Evolutionary conservation across 2,113 vertebrate genomes (phyloP).

Genomic region (Notothenia rossii): DNA sequence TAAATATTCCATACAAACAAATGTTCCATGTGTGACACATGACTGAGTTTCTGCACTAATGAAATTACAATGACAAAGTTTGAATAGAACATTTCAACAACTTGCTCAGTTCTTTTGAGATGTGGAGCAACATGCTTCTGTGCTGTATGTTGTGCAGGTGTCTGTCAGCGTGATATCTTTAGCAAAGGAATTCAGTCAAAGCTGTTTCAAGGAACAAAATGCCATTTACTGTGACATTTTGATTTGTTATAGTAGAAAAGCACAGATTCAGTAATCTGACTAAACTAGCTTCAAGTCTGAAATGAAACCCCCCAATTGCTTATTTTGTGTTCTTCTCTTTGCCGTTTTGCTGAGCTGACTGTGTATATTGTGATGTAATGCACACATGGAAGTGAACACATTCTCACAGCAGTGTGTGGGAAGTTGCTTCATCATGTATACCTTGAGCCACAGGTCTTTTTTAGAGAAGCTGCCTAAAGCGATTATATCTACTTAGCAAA

Average conservation of each 20-base stretch:
- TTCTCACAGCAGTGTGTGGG: neutral
- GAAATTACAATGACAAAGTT: conserved; percentile 12
- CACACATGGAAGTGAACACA: neutral
- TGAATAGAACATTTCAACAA: neutral
- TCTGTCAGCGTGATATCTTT: neutral
- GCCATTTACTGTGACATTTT: neutral
- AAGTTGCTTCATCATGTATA: neutral
- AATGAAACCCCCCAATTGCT: neutral
- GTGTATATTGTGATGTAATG: neutral
- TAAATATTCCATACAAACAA: conserved; percentile 50
- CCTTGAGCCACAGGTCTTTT: neutral
- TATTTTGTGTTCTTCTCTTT: neutral
- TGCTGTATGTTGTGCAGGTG: neutral
- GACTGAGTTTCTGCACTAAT: neutral
- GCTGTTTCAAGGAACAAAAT: neutral
- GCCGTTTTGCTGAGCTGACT: neutral
- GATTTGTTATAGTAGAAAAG: neutral
- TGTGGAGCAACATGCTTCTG: neutral
- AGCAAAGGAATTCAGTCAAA: neutral
- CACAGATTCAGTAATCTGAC: neutral
- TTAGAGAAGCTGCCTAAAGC: neutral
- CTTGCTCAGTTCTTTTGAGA: conserved; percentile 3
- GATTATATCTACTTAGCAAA: neutral
- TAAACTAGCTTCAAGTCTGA: neutral
- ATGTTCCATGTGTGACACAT: conserved; percentile 23